Base-by-base conservation (phyloP, 2,888 invertebrate species). In the Drosophila lacicola region DNA sequence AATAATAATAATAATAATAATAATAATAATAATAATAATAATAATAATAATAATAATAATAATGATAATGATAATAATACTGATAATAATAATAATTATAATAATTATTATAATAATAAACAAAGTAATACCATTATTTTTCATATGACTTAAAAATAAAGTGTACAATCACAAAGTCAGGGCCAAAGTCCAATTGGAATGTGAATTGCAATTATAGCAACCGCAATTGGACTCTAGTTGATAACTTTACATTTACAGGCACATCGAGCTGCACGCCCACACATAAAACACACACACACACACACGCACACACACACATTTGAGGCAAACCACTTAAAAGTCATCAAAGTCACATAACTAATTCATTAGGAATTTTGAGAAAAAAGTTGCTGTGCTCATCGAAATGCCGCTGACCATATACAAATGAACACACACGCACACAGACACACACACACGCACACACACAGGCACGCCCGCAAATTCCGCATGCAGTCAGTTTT, bases 341-440 rank as follows among this genome's bases (percentile, higher is more conserved):
- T 73, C 67, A 73, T 79, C 66, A 79, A 78, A 78, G 57, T 65
- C 58, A 21, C 68, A 74, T 70, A 66, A 81, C 60, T 58, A 74
- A 78, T 79, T 81, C 70, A 70, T 78, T 77, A 49, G 64, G 11
- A 56, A 49, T 42, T 17, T 29, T 19, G 9, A 29, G 49, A 46
- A 58, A 47, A 55, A 49, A 8, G 11, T 5, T 25, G 11, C 19
- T 36, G 25, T 46, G 58, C 33, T 50, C 36, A 57, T 17, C 34
- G 34, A 41, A 71, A 62, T 56, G 29, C 11, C 49, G 44, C 62
- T 75, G 63, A 67, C 67, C 77, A 53, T 29, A 8, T 29, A 8
- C 29, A 29, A 29, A 29, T 29, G 56, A 72, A 39, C 42, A 33
- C 17, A 13, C 42, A 41, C 29, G 25, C 19, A 36, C 21, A 34